phyloP scores from a whole-genome alignment of 2,113 vertebrate species.

The Corythornis madagascariensis region DNA sequence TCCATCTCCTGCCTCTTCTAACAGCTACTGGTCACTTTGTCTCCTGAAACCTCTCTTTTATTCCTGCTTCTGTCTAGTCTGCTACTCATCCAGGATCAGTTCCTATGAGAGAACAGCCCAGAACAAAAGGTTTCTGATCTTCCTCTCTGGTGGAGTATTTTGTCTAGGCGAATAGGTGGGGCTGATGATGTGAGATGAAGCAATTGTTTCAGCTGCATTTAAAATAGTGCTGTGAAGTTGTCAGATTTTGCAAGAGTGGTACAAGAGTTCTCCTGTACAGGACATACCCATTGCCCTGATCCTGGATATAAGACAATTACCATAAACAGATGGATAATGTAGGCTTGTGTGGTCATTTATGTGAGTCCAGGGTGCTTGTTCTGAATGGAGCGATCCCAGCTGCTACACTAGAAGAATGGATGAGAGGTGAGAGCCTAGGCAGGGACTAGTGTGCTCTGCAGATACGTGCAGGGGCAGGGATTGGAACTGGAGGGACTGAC shows the following conservation, averaged over 20 bases:
- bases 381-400: neutral
- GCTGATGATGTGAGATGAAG: neutral
- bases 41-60: neutral
- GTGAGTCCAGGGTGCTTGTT: neutral
- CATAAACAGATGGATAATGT: neutral
- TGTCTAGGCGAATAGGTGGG: neutral
- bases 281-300: neutral
- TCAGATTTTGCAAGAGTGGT: neutral
- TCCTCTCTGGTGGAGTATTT: neutral
- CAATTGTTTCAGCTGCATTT: neutral
- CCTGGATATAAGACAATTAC: neutral
- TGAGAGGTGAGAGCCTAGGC: neutral
- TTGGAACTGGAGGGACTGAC: neutral
- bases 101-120: neutral
- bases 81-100: neutral
- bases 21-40: neutral
- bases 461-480: accelerated
- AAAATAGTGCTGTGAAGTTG: neutral
- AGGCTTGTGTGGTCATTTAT: neutral
- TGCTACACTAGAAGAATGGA: neutral
- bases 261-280: neutral
- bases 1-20: neutral
- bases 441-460: neutral
- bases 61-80: neutral
- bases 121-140: neutral